A percentile compares a stretch with the other conserved stretches of the same genome.
Conservation (phyloP, 2,113 vertebrate species). For the Stomatorhinus ivindoensis region DNA sequence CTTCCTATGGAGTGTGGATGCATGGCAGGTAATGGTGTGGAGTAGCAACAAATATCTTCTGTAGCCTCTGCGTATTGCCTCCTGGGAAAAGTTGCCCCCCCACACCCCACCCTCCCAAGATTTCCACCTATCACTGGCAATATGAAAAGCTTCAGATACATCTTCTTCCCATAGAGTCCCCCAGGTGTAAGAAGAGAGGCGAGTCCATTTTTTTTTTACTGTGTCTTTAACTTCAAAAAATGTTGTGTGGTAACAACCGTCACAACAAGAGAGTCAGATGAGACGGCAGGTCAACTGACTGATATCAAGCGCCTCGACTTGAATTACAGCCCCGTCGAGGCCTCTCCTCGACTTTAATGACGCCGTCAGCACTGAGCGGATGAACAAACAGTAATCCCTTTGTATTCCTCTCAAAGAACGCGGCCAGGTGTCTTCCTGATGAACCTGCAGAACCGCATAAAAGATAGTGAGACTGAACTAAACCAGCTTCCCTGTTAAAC, state of each 20-base stretch:
- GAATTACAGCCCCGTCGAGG: neutral
- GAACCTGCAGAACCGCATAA: neutral
- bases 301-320: neutral
- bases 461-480: constrained; percentile 3
- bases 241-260: neutral
- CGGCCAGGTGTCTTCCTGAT: neutral
- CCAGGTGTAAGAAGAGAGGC: neutral
- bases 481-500: neutral
- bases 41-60: neutral
- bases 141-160: neutral
- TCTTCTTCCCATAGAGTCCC: neutral
- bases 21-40: neutral
- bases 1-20: neutral
- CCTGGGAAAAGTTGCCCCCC: neutral
- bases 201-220: neutral
- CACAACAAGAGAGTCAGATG: neutral
- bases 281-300: neutral
- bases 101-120: neutral
- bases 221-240: neutral
- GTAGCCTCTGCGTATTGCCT: neutral
- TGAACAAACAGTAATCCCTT: neutral
- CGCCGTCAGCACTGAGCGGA: neutral
- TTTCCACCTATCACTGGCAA: neutral
- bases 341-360: neutral
- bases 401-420: neutral